Conservation (phyloP, 2,888 invertebrate genomes). For the Chaetoderma sp. region DNA sequence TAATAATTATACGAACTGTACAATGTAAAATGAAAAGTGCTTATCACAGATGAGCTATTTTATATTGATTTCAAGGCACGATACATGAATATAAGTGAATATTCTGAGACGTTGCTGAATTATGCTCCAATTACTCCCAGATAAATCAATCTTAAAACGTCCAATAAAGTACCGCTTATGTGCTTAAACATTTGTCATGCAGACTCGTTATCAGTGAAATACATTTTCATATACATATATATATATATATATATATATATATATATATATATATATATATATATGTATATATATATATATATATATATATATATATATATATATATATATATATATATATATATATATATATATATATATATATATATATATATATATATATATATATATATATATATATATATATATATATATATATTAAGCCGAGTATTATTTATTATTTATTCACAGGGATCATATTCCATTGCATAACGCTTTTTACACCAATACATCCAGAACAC, state of each 20-base stretch:
- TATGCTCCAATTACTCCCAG: too few species aligned
- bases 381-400: constrained; percentile 1
- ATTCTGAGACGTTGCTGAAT: too few species aligned
- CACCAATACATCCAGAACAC: too few species aligned
- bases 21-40: too few species aligned
- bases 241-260: not conserved
- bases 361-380: not conserved
- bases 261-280: too few species aligned
- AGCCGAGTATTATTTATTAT: not conserved
- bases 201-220: not conserved
- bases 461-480: not conserved
- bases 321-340: not conserved
- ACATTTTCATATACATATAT: not conserved
- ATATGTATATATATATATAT: not conserved
- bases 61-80: too few species aligned
- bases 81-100: too few species aligned
- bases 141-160: too few species aligned
- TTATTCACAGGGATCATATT: not conserved
- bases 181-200: not conserved
- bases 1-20: too few species aligned
- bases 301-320: constrained; percentile 8
- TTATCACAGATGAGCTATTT: too few species aligned
- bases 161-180: too few species aligned
- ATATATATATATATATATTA: constrained; percentile 1
- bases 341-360: constrained; percentile 3